A percentile compares a stretch with the other conserved stretches of the same genome.
Conservation (phyloP, 2,797 vertebrate genomes). For the Sylvilagus floridanus region DNA sequence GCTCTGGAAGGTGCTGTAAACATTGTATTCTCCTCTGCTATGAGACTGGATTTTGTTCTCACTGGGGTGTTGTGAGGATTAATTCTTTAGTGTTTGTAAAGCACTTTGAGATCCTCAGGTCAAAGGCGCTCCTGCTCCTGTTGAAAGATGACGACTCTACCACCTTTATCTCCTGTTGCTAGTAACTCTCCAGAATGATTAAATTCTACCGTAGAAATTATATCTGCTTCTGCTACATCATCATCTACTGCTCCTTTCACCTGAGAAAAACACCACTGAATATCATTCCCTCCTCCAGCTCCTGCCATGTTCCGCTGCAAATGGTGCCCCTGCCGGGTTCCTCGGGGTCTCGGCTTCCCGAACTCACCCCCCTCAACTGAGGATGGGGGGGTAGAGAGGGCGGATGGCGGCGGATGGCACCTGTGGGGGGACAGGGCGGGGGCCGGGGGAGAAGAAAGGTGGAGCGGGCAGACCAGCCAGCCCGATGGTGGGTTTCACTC, state of each 20-base stretch:
- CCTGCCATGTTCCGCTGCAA: constrained; percentile 89
- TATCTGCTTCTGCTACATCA: constrained; percentile 98
- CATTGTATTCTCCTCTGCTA: constrained; percentile 97
- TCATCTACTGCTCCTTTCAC: constrained; percentile 99
- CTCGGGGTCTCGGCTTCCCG: constrained; percentile 75
- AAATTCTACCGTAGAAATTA: constrained; percentile 99
- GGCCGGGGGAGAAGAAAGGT: constrained; percentile 69
- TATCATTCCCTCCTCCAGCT: constrained; percentile 96
- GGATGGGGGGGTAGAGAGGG: constrained; percentile 66
- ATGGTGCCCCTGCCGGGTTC: constrained; percentile 79
- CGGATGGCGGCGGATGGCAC: constrained; percentile 83
- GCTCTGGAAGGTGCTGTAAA: constrained; percentile 99
- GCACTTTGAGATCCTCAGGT: too few species aligned
- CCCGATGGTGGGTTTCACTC: constrained; percentile 75
- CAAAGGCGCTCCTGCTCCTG: constrained; percentile 98
- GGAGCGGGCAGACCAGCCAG: constrained; percentile 66
- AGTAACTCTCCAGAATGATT: constrained; percentile 98
- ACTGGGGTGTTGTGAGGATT: too few species aligned
- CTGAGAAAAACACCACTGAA: constrained; percentile 99
- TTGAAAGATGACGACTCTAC: constrained; percentile 98
- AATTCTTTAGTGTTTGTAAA: too few species aligned
- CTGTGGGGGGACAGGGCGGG: constrained; percentile 73
- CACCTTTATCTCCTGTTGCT: constrained; percentile 98
- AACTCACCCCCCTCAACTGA: constrained; percentile 74
- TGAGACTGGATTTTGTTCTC: constrained; percentile 97